Base-by-base conservation (phyloP, 2,888 invertebrate species). In the Drosophila barbarae region DNA sequence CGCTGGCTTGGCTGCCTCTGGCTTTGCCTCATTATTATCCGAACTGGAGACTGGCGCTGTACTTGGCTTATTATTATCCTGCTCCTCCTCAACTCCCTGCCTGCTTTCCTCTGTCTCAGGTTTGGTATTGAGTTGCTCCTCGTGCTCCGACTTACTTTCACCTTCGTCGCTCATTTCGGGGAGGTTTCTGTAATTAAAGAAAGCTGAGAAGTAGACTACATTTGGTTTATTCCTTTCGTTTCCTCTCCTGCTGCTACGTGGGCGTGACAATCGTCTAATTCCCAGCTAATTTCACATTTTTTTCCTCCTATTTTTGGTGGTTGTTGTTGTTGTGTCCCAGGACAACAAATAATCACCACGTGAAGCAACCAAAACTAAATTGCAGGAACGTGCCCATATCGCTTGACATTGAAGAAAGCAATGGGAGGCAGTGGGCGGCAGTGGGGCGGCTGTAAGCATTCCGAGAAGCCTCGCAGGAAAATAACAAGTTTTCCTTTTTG, bases 221-320 rank as follows among this genome's bases (percentile, higher is more conserved):
- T 74, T 73, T 77, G 74, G 71, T 74, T 69, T 15, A 66, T 58
- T 53, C 55, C 60, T 58, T 63, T 60, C 47, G 21, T 35, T 42
- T 65, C 49, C 34, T 41, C 38, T 54, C 18, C 23, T 18, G 18
- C 35, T 7, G 63, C 30, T 10, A 44, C 38, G 68, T 55, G 63
- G 65, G 69, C 69, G 60, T 68, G 68, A 54, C 60, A 69, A 49
- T 64, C 77, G 64, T 52, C 69, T 80, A 82, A 80, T 80, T 79
- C 83, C 61, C 66, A 73, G 80, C 79, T 79, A 82, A 80, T 79
- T 80, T 79, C 82, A 79, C 78, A 75, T 82, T 72, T 81, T 69
- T 69, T 54, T 3, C 3, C 5, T 1, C 21, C 18, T 7, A 7
- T 7, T 28, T 7, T 28, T 2, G n/a, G n/a, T 26, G 1, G 5